Base-by-base conservation (phyloP, 2,113 vertebrate species). In the Picathartes gymnocephalus region DNA sequence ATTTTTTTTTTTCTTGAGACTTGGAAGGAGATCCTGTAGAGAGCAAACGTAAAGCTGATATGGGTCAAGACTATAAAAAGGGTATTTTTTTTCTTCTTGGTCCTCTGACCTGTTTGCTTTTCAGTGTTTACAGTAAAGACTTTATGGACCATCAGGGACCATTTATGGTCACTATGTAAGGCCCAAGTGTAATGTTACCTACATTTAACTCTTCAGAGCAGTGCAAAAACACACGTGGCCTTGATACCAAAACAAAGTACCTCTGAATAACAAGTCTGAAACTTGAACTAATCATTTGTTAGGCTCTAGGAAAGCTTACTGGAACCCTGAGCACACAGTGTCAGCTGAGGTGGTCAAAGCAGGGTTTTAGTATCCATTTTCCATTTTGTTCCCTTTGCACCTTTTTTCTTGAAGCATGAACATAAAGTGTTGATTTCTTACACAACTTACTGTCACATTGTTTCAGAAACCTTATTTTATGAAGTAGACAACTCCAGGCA, bases 71-170 rank as follows among this genome's bases (percentile, higher is more conserved):
- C 50, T 73, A 40, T 91, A 70, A 79, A 81, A 68, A 58, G 2
- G 8, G 2, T 31, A 1, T 33, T 72, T 82, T 60, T 65, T 61
- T n/a, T 53, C 44, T 69, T 53, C 7, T 81, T 90, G 39, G n/a
- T 90, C 40, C 70, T 82, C 42, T 88, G 82, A 62, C 33, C 58
- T 85, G 65, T 94, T 96, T 96, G 39, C 57, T 81, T 95, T 94
- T 87, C 65, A 19, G 21, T 86, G n/a, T 82, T 94, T 90, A 56
- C n/a, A 21, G 42, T 74, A 65, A 88, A 88, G 83, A 44, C 50
- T 74, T 78, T 42, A 84, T 65, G 57, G 80, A 92, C 80, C 82
- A 76, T 83, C n/a, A 42, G 81, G 73, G 80, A 53, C 84, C 30
- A 13, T 54, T 94, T 96, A 68, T 61, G 47, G 80, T 92, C 72